phyloP scores from a whole-genome alignment of 1,140 invertebrate species.

The Trachymyrmex cornetzi region DNA sequence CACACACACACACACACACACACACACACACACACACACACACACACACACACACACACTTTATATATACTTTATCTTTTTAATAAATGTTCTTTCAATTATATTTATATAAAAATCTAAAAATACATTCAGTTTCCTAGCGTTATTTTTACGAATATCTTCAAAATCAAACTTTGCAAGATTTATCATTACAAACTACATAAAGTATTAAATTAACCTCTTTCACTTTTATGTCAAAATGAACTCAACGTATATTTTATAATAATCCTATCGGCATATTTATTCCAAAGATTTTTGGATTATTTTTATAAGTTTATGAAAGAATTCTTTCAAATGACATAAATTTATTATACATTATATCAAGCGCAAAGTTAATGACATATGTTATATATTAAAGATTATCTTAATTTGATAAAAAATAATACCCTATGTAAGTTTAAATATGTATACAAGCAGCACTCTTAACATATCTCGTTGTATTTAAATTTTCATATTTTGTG shows the following conservation, averaged over 20 bases:
- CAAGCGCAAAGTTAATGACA: not conserved
- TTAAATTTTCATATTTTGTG: not conserved
- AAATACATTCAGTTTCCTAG: no score
- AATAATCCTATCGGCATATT: not conserved
- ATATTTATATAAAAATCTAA: no score
- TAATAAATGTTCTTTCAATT: no score
- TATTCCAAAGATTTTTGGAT: not conserved
- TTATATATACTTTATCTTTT: no score
- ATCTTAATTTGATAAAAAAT: not conserved
- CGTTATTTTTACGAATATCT: no score
- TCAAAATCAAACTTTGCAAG: no score
- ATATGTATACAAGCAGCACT: not conserved
- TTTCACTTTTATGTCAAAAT: not conserved
- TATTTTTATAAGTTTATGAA: not conserved
- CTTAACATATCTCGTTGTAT: not conserved
- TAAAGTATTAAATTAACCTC: no score
- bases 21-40: no score
- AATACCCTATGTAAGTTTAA: not conserved
- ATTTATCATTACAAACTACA: no score
- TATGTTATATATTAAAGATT: not conserved
- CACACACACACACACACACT: no score
- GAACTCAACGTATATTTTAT: not conserved
- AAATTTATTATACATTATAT: not conserved
- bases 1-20: no score
- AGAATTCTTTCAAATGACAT: not conserved